Conservation (phyloP, 2,888 invertebrate genomes). For the Andrena camellia region DNA sequence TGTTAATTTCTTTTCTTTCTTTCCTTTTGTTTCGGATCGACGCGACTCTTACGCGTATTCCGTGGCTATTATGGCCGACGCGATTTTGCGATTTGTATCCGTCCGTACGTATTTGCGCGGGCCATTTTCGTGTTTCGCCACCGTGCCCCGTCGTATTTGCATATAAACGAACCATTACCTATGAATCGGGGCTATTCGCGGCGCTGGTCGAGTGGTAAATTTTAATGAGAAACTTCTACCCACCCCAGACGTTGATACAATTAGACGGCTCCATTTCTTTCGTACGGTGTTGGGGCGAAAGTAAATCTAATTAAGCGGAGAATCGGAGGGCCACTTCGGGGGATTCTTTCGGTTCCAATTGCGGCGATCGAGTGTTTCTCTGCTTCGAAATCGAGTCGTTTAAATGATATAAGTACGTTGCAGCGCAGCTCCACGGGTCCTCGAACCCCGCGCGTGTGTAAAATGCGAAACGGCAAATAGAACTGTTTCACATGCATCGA, state of each 20-base stretch:
- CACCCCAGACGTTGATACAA: slow-evolving; percentile 47
- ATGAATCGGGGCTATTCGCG: slow-evolving; percentile 61
- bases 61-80: slow-evolving; percentile 56
- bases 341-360: neutral
- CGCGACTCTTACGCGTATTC: slow-evolving; percentile 29
- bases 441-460: neutral
- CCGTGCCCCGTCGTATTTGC: slow-evolving; percentile 75
- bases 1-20: neutral
- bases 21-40: neutral
- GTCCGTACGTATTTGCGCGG: slow-evolving; percentile 53
- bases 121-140: slow-evolving; percentile 63
- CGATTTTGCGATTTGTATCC: slow-evolving; percentile 65
- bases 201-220: slow-evolving; percentile 56
- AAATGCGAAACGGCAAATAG: neutral
- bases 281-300: slow-evolving; percentile 1
- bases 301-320: slow-evolving; percentile 50
- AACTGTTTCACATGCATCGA: too few relatives aligned
- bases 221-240: slow-evolving; percentile 63
- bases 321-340: neutral
- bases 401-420: slow-evolving; percentile 19
- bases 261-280: slow-evolving; percentile 36
- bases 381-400: slow-evolving; percentile 11
- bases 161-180: slow-evolving; percentile 80
- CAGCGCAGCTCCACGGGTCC: neutral
- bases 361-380: neutral